phyloP scores from a whole-genome alignment of 1,140 invertebrate genomes.

The Drosophila neocordata region DNA sequence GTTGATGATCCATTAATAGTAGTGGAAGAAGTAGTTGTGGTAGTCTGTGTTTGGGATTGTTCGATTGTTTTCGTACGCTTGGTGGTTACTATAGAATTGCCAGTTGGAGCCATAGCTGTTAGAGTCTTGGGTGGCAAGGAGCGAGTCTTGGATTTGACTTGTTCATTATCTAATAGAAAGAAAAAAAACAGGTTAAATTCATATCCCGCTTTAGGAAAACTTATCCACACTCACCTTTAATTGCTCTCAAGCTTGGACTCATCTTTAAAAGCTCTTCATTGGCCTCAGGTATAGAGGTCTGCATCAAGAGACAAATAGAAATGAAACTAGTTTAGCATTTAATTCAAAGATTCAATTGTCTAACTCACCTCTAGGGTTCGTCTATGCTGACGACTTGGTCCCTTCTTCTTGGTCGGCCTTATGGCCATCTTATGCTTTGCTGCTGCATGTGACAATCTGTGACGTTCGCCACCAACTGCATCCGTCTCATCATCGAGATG shows the following conservation, averaged over 20 bases:
- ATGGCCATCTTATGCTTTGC: slow-evolving; percentile 91
- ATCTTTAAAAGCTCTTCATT: slow-evolving; percentile 85
- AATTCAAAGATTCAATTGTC: neutral
- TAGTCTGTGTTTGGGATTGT: neutral
- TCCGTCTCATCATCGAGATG: slow-evolving; percentile 67
- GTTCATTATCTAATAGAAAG: slow-evolving; percentile 47
- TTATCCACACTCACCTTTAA: slow-evolving; percentile 46
- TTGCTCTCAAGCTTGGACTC: slow-evolving; percentile 81
- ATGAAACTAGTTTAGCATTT: slow-evolving; percentile 8
- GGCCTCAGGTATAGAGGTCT: slow-evolving; percentile 87
- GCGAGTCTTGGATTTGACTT: slow-evolving; percentile 85
- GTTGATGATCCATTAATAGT: slow-evolving; percentile 15
- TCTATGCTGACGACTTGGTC: slow-evolving; percentile 86
- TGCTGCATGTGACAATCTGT: slow-evolving; percentile 89
- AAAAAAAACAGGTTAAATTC: too few species aligned
- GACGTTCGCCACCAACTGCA: slow-evolving; percentile 73
- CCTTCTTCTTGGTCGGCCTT: slow-evolving; percentile 89
- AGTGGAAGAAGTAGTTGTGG: too few species aligned
- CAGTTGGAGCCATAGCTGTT: slow-evolving; percentile 34
- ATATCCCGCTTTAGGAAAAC: too few species aligned
- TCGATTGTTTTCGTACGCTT: slow-evolving; percentile 38
- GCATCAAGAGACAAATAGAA: slow-evolving; percentile 83
- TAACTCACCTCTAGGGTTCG: slow-evolving; percentile 84
- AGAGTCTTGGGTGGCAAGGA: slow-evolving; percentile 85
- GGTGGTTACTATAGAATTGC: neutral